Percentiles rank a stretch among this genome's conserved stretches.
These are phyloP conservation scores for Oryzias celebensis DNA, from an alignment of 2,113 vertebrate species.

Conservation along the genomic window DNA sequence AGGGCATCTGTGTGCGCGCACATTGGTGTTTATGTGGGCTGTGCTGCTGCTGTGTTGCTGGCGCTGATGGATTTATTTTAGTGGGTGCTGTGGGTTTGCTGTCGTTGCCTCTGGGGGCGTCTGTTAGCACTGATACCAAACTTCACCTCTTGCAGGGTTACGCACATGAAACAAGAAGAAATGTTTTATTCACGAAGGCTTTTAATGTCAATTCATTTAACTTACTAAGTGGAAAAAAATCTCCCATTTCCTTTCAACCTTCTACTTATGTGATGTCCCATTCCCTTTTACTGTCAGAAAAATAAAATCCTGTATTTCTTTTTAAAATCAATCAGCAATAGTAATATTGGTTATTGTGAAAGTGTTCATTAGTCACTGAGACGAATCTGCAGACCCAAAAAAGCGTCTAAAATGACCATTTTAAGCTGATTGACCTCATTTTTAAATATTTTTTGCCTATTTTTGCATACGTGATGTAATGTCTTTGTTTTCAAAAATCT, in stretches of 20 bases:
- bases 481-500: too few relatives aligned
- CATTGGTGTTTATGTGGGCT: constrained; percentile 21
- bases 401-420: too few relatives aligned
- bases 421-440: too few relatives aligned
- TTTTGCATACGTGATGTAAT: too few relatives aligned
- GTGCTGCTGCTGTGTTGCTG: constrained; percentile 17
- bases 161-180: constrained; percentile 27
- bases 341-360: constrained; percentile 18
- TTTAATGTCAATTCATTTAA: constrained; percentile 12
- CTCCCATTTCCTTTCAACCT: constrained; percentile 4
- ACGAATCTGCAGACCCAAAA: not conserved
- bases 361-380: constrained; percentile 12
- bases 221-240: constrained; percentile 6
- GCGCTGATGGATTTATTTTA: constrained; percentile 36
- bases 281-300: constrained; percentile 5
- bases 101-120: constrained; percentile 50
- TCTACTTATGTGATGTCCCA: not conserved
- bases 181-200: constrained; percentile 1
- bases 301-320: constrained; percentile 8
- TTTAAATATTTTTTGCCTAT: too few relatives aligned
- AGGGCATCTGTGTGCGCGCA: constrained; percentile 9
- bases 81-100: constrained; percentile 31
- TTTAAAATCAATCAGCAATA: constrained; percentile 15
- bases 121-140: constrained; percentile 64
- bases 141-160: constrained; percentile 63